Conservation (phyloP, 2,797 vertebrate species). For the Bradypodion pumilum region DNA sequence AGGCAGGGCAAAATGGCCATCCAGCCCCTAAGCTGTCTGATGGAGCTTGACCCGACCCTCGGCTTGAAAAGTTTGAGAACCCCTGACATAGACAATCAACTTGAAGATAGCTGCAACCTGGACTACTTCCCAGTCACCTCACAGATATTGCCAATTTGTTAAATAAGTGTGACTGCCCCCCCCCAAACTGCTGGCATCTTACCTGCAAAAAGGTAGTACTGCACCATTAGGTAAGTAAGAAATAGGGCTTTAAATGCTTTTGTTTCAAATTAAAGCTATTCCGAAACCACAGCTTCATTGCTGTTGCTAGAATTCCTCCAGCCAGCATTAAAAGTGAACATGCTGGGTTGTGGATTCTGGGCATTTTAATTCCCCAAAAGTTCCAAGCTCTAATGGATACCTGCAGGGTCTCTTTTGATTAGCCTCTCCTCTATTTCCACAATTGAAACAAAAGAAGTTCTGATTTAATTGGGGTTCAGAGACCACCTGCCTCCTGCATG, state of each 20-base stretch:
- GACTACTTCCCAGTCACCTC: not conserved
- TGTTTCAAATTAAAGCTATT: not conserved
- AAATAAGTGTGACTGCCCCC: not conserved
- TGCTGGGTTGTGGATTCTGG: too few relatives aligned
- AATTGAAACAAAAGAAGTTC: not conserved
- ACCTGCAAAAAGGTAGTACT: not conserved
- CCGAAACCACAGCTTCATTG: not conserved
- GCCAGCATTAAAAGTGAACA: too few relatives aligned
- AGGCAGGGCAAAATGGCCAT: too few relatives aligned
- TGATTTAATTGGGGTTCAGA: constrained; percentile 23
- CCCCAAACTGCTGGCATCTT: not conserved
- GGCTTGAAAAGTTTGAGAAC: too few relatives aligned
- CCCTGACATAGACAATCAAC: too few relatives aligned
- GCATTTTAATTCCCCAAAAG: too few relatives aligned
- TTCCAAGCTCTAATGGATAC: too few relatives aligned
- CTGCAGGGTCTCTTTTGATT: not conserved
- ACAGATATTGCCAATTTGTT: not conserved
- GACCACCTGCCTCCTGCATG: constrained; percentile 6
- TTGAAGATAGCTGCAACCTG: too few relatives aligned
- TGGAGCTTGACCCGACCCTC: too few relatives aligned
- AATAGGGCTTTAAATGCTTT: not conserved
- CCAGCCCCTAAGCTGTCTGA: too few relatives aligned
- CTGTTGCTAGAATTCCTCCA: too few relatives aligned
- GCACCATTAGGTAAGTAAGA: not conserved
- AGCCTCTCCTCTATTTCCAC: not conserved